Percentiles rank a stretch among this genome's conserved stretches.
Evolutionary conservation across 2,113 vertebrate genomes (phyloP).

Genomic region (Microcebus griseorufus): DNA sequence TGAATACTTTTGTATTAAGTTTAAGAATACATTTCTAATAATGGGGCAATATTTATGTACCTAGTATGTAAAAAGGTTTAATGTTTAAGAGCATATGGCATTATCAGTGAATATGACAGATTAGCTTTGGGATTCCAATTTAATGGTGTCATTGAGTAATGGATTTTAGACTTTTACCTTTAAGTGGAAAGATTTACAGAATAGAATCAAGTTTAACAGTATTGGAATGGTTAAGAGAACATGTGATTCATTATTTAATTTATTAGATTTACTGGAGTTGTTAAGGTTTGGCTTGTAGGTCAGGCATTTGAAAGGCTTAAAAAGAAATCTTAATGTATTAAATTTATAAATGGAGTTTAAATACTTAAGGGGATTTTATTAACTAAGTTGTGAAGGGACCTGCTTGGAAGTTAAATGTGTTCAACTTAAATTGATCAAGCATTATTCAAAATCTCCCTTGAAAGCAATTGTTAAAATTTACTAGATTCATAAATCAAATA

Average conservation of each 20-base stretch:
- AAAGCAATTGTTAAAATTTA: conserved; percentile 74
- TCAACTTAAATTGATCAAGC: conserved; percentile 63
- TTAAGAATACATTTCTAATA: neutral
- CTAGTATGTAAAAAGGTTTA: neutral
- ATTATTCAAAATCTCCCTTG: conserved; percentile 65
- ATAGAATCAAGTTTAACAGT: conserved; percentile 70
- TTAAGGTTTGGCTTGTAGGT: conserved; percentile 56
- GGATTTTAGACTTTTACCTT: conserved; percentile 61
- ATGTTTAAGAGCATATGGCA: neutral
- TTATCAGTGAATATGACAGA: conserved; percentile 49
- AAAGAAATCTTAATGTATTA: conserved; percentile 66
- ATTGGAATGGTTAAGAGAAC: conserved; percentile 43
- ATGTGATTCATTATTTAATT: conserved; percentile 61
- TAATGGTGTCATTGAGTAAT: conserved; percentile 56
- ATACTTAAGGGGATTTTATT: conserved; percentile 68
- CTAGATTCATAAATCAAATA: conserved; percentile 71
- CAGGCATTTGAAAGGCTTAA: conserved; percentile 55
- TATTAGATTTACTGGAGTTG: conserved; percentile 60
- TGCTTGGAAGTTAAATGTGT: conserved; percentile 49
- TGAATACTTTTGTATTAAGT: neutral
- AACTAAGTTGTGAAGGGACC: conserved; percentile 67
- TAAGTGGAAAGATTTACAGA: conserved; percentile 60
- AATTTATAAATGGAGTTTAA: conserved; percentile 68
- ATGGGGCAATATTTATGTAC: neutral
- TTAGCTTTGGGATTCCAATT: conserved; percentile 55